phyloP scores from a whole-genome alignment of 2,113 vertebrate genomes.

The Dipodomys merriami region DNA sequence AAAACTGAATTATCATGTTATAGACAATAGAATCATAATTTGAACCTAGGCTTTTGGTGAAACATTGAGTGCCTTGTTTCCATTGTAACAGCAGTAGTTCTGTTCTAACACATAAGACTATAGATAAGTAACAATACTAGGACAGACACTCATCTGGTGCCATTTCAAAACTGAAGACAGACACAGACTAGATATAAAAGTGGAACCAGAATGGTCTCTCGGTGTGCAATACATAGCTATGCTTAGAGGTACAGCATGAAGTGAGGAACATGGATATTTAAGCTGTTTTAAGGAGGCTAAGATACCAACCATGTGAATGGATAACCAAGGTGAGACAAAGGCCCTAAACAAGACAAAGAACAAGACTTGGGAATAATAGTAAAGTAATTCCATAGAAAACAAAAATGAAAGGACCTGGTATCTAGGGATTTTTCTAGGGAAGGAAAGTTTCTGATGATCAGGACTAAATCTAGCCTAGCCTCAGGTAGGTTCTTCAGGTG shows the following conservation, averaged over 20 bases:
- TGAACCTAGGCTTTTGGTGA: neutral
- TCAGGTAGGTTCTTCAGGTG: neutral
- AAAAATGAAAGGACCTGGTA: neutral
- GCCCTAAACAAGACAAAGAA: neutral
- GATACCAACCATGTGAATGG: neutral
- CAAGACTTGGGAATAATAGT: neutral
- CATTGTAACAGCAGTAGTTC: neutral
- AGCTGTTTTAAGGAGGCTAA: neutral
- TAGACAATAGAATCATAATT: neutral
- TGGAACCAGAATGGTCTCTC: no score
- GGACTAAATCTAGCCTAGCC: neutral
- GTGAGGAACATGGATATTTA: neutral
- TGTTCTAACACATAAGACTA: neutral
- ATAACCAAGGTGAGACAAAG: no score
- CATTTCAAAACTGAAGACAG: no score
- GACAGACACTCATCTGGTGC: neutral
- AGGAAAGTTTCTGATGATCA: neutral
- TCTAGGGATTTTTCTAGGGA: neutral
- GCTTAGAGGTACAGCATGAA: neutral
- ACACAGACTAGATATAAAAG: neutral
- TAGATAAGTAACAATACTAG: neutral
- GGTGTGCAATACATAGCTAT: neutral
- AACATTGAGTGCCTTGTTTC: neutral
- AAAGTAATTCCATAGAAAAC: neutral
- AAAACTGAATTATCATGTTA: neutral